Conservation (phyloP, 2,797 vertebrate species). For the Xerus rutilus region DNA sequence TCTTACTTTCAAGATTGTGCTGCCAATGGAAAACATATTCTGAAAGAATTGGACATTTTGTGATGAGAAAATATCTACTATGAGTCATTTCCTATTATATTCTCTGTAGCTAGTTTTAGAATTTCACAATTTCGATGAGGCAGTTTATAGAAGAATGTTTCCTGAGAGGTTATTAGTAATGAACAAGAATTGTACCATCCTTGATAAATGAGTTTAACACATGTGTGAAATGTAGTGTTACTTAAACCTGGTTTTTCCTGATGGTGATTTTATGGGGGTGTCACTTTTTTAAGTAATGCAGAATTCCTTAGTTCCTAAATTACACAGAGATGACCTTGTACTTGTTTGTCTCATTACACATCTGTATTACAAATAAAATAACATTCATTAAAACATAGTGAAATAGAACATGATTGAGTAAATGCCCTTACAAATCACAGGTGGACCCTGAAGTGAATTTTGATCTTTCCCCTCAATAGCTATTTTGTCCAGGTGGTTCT, state of each 20-base stretch:
- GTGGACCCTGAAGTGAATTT: neutral
- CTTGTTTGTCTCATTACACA: neutral
- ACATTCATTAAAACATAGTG: neutral
- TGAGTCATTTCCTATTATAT: neutral
- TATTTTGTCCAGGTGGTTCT: neutral
- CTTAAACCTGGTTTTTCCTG: neutral
- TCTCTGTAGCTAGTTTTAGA: neutral
- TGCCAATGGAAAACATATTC: neutral
- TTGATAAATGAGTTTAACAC: neutral
- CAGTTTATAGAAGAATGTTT: neutral
- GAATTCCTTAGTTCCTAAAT: neutral
- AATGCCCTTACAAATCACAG: neutral
- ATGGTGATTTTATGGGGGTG: neutral
- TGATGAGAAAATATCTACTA: constrained; percentile 12
- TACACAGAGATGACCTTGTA: neutral
- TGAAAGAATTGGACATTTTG: neutral
- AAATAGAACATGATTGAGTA: neutral
- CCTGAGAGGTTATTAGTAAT: neutral
- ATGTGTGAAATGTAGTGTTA: neutral
- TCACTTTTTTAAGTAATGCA: neutral
- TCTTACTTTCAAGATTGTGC: constrained; percentile 20
- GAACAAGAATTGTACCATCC: neutral
- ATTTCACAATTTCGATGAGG: constrained; percentile 62
- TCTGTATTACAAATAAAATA: neutral
- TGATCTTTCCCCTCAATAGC: neutral